These are phyloP conservation scores for Sisor rabdophorus DNA, from an alignment of 2,113 vertebrate species.

Conservation along the genomic window DNA sequence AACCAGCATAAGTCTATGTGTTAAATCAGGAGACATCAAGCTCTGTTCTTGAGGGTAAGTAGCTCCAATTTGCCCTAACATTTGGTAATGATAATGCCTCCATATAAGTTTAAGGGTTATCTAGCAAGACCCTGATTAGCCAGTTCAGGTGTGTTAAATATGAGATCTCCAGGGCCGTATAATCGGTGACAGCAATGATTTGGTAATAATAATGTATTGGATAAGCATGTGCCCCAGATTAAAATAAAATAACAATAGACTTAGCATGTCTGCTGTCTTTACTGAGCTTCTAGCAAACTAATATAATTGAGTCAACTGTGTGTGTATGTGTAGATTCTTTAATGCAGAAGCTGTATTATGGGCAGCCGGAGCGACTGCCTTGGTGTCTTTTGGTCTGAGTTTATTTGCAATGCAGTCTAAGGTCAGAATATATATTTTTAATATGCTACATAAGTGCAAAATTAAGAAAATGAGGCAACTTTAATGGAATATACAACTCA, in stretches of 20 bases:
- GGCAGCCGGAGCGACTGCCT: conserved; percentile 69
- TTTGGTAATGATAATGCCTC: too few species aligned
- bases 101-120: too few species aligned
- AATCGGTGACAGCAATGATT: too few species aligned
- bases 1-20: too few species aligned
- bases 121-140: too few species aligned
- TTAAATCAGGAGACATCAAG: too few species aligned
- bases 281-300: background rate
- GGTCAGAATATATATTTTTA: conserved; percentile 58
- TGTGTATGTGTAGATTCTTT: conserved; percentile 57
- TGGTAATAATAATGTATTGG: background rate
- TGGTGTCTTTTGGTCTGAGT: conserved; percentile 68
- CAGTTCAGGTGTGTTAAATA: too few species aligned
- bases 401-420: conserved; percentile 78
- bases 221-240: background rate
- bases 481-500: background rate
- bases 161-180: too few species aligned
- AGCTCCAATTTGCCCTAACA: too few species aligned
- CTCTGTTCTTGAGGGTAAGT: too few species aligned
- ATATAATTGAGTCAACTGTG: background rate
- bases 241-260: too few species aligned
- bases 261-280: background rate
- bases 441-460: too few species aligned
- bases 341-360: conserved; percentile 69
- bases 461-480: background rate